phyloP scores from a whole-genome alignment of 37 sponge, comb jelly and placozoan species.

The Bolinopsis microptera region DNA sequence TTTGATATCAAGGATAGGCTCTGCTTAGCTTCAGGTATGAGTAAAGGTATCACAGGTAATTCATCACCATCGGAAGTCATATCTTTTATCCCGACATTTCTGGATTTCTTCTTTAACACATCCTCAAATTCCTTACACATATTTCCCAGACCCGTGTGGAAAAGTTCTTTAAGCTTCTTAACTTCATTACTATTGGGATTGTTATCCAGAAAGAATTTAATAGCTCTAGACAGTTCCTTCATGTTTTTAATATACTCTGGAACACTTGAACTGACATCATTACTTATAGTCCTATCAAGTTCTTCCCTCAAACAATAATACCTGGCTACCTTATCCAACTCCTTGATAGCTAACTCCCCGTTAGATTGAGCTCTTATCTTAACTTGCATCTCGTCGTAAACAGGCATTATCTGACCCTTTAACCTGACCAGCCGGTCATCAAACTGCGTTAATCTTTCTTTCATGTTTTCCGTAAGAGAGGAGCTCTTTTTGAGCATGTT shows the following conservation, averaged over 20 bases:
- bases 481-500: constrained; percentile 39
- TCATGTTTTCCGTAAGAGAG: not conserved
- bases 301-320: constrained; percentile 33
- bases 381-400: constrained; percentile 36
- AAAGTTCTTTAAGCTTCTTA: not conserved
- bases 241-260: constrained; percentile 7
- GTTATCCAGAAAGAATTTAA: constrained; percentile 16
- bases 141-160: not conserved
- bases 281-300: constrained; percentile 14
- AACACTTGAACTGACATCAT: not conserved
- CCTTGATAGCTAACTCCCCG: constrained; percentile 1
- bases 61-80: not conserved
- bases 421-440: constrained; percentile 6
- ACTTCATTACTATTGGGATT: constrained; percentile 41
- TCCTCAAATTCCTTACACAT: constrained; percentile 57
- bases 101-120: not conserved
- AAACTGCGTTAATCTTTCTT: constrained; percentile 20
- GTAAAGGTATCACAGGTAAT: not conserved
- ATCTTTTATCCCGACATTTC: not conserved
- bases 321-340: constrained; percentile 35
- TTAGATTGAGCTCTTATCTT: constrained; percentile 36
- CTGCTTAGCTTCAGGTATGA: not conserved
- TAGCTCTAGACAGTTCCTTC: constrained; percentile 12
- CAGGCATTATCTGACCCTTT: constrained; percentile 36
- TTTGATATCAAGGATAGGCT: not conserved